Conservation (phyloP, 2,797 vertebrate genomes). For the Pangasius sanitwongsei region DNA sequence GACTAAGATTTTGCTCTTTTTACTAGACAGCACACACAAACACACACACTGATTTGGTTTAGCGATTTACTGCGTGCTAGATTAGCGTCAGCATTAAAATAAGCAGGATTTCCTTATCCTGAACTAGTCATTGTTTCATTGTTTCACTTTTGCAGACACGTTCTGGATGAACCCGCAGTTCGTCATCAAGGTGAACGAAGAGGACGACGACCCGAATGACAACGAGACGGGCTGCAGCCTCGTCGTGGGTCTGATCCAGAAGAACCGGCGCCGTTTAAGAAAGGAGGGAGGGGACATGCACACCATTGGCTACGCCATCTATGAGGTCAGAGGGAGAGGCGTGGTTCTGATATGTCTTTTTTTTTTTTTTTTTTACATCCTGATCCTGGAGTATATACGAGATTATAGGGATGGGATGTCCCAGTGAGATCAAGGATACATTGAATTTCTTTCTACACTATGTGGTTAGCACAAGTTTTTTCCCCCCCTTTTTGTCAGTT, state of each 20-base stretch:
- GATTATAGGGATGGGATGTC: not conserved
- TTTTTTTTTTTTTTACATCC: not conserved
- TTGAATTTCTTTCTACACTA: too few species aligned
- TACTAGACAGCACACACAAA: too few species aligned
- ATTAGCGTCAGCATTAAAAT: too few species aligned
- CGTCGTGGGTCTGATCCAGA: conserved; percentile 87
- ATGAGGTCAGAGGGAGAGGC: conserved; percentile 41
- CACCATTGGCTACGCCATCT: conserved; percentile 80
- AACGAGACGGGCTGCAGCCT: conserved; percentile 76
- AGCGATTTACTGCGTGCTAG: too few species aligned
- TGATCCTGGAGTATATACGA: not conserved
- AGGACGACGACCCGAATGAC: conserved; percentile 75
- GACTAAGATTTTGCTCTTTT: not conserved
- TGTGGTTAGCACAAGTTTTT: too few species aligned
- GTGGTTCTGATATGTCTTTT: not conserved
- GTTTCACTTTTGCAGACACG: conserved; percentile 69
- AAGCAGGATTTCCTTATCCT: not conserved
- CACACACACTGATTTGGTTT: too few species aligned
- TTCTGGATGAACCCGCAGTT: conserved; percentile 92
- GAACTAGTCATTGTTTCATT: not conserved
- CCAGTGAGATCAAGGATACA: too few species aligned
- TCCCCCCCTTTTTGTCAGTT: too few species aligned
- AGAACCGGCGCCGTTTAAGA: conserved; percentile 78
- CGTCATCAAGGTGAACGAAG: conserved; percentile 78
- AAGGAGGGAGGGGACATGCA: conserved; percentile 81